Evolutionary conservation across 30 jellyfish, hydroid and myxozoan species (phyloP), one percentile per base, ranked within the genome.

Genomic region (Pelagia noctiluca): DNA sequence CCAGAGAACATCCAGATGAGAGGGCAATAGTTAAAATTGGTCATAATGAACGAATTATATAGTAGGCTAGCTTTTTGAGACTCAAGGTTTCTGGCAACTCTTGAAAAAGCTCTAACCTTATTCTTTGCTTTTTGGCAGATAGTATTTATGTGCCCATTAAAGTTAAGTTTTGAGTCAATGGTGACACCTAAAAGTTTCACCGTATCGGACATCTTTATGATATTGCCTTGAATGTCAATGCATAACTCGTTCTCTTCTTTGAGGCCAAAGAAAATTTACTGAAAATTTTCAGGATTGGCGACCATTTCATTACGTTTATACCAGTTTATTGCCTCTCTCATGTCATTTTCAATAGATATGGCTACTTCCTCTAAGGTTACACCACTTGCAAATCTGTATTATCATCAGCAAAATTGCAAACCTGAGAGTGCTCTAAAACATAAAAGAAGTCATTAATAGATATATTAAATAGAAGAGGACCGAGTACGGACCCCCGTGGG

Each of bases 251-350:
- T 19, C 22, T 7, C 63, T 28, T 25, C 80, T 32, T 31, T 67
- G 28, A 34, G 80, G 10, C 63, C 80, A 67, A 28, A 5, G 31
- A 25, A 7, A 67, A 8, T 67, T 11, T 21, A 31, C 63, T 28
- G 80, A 35, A 33, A 67, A 35, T n/a, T 42, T 71, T 50, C 36
- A 42, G 71, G 84, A 24, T 71, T 71, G 25, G 69, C 84, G 47
- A 71, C 84, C 84, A 71, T 71, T 47, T 75, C 86, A 31, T 75
- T 75, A 48, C 26, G 87, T 75, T 52, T 48, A 48, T 75, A 75
- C 76, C 87, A 48, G 75, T 52, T 75, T 48, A 52, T 50, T 50
- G 87, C 75, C n/a, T 52, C 49, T 71, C 84, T 71, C 46, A 71
- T 71, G 47, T 38, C 84, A 37, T 36, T 48, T 71, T 46, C 84